Evolutionary conservation across 2,888 invertebrate species (phyloP).

Genomic region (Petrolisthes manimaculis): DNA sequence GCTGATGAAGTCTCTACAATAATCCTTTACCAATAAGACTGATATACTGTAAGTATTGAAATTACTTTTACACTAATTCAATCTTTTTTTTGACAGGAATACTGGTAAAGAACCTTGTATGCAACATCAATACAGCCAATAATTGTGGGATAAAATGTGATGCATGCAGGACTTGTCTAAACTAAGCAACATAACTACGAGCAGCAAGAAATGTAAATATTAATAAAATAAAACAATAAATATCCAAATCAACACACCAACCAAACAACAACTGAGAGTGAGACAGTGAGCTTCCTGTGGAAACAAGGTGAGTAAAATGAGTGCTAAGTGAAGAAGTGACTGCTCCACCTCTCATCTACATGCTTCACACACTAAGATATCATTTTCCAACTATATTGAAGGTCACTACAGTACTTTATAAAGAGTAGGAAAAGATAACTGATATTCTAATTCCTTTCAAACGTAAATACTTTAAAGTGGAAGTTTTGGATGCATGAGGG

Average conservation of each 20-base stretch:
- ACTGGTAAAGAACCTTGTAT: neutral
- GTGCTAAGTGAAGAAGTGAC: neutral
- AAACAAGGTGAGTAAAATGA: constrained; percentile 3
- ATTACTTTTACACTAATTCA: too few species aligned
- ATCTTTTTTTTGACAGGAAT: too few species aligned
- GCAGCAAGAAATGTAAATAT: neutral
- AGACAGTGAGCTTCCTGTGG: constrained; percentile 13
- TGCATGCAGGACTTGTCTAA: constrained; percentile 1
- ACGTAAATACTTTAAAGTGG: too few species aligned
- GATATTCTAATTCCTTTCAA: too few species aligned
- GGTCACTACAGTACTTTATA: too few species aligned
- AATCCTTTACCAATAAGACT: neutral
- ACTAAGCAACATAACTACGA: neutral
- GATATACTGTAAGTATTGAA: too few species aligned
- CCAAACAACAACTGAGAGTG: neutral
- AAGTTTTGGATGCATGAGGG: too few species aligned
- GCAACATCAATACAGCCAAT: neutral
- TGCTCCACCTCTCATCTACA: neutral
- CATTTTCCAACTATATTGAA: too few species aligned
- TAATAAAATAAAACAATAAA: constrained; percentile 2
- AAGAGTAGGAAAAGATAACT: too few species aligned
- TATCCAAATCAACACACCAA: neutral
- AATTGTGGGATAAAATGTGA: neutral
- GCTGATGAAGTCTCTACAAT: neutral
- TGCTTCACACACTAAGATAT: neutral